Evolutionary conservation across 2,888 invertebrate species (phyloP).

Genomic region (Anaspis maculata): DNA sequence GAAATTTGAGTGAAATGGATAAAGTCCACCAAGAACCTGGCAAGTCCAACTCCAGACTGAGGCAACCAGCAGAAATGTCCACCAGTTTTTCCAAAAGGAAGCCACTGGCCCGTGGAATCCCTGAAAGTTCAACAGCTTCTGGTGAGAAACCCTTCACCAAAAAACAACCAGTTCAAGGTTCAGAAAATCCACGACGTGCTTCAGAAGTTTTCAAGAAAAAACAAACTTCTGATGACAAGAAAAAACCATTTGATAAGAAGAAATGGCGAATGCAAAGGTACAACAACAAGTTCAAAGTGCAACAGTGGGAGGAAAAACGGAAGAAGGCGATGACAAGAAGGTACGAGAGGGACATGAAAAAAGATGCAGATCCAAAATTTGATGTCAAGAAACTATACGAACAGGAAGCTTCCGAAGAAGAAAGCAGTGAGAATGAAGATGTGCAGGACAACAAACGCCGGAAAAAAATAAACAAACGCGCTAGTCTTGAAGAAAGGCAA

Average conservation of each 20-base stretch:
- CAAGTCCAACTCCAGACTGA: too few species aligned
- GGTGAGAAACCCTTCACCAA: slow-evolving; percentile 1
- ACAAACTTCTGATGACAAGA: slow-evolving; percentile 22
- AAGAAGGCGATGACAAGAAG: slow-evolving; percentile 50
- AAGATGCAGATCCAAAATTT: slow-evolving; percentile 6
- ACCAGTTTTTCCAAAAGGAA: too few species aligned
- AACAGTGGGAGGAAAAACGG: slow-evolving; percentile 59
- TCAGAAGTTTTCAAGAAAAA: not conserved
- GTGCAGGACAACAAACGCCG: slow-evolving; percentile 7
- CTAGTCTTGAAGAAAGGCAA: slow-evolving; percentile 49
- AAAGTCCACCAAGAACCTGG: too few species aligned
- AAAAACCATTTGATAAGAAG: slow-evolving; percentile 61
- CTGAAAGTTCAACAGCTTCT: too few species aligned
- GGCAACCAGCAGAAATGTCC: too few species aligned
- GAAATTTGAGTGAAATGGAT: too few species aligned
- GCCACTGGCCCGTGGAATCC: too few species aligned
- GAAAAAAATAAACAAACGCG: slow-evolving; percentile 43
- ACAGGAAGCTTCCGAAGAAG: slow-evolving; percentile 6
- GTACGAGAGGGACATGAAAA: slow-evolving; percentile 47
- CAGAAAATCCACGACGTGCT: slow-evolving; percentile 1
- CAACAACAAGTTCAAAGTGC: slow-evolving; percentile 60
- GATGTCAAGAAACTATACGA: slow-evolving; percentile 44
- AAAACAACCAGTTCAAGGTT: slow-evolving; percentile 1
- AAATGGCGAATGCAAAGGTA: slow-evolving; percentile 58
- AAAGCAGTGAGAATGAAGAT: slow-evolving; percentile 11